Evolutionary conservation across 2,797 vertebrate genomes (phyloP), one percentile per base, ranked within the genome.

Genomic region (Clarias laeviceps): DNA sequence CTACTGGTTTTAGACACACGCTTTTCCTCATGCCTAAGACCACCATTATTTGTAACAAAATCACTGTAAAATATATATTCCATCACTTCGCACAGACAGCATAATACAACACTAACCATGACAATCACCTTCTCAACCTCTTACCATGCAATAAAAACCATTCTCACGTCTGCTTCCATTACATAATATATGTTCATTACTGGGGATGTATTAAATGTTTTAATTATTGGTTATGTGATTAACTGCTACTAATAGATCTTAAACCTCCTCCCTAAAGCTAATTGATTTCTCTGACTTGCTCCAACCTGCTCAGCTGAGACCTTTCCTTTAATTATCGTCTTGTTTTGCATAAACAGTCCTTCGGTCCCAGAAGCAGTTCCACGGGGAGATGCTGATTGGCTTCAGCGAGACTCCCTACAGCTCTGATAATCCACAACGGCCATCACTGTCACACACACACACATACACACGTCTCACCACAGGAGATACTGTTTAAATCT

Each of bases 221-320:
- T 93, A 91, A 94, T 94, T 94, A 93, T 92, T 93, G 85, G 86
- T 87, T 77, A 91, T 91, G 91, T 92, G 94, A 95, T 95, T 94
- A 94, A 93, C 91, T 91, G 85, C 84, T 91, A 90, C 91, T 93
- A 94, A 95, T 95, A 89, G 92, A 93, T 94, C 91, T 93, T 92
- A 90, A 91, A 92, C 87, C 90, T 79, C 68, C 61, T 64, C 88
- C 76, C 79, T 57, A 80, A 90, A 90, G 84, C 89, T 92, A 94
- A 94, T 92, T 94, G 93, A 94, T 93, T 94, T 89, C 74, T 89
- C 80, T 86, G 82, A 91, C 89, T 91, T 88, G 81, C 81, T n/a
- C 88, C 87, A 92, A 92, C 91, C 90, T 88, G 90, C 92, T 93
- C 84, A 92, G 91, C 89, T 82, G 80, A 87, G 92, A 92, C 89